Evolutionary conservation across 1,140 invertebrate genomes (phyloP).

Genomic region (Drosophila setifemur): DNA sequence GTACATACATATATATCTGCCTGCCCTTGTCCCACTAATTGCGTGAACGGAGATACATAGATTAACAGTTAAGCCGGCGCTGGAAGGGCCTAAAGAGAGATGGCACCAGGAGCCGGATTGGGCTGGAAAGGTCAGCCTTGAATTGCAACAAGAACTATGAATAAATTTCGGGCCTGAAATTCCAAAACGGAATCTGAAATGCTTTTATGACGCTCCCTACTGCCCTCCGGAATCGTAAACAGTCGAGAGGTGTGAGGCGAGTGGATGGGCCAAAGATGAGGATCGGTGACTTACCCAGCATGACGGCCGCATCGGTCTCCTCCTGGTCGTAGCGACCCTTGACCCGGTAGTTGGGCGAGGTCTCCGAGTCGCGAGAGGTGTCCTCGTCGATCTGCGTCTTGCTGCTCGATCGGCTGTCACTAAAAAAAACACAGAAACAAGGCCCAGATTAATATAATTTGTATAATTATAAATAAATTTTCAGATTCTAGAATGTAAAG

Average conservation of each 20-base stretch:
- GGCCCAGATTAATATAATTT: not conserved
- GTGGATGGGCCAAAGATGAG: not conserved
- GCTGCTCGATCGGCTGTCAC: slow-evolving; percentile 83
- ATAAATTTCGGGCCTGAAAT: slow-evolving; percentile 47
- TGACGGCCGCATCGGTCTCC: slow-evolving; percentile 97
- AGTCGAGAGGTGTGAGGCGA: slow-evolving; percentile 61
- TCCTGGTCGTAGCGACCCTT: slow-evolving; percentile 93
- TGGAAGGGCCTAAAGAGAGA: slow-evolving; percentile 25
- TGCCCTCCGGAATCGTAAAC: slow-evolving; percentile 38
- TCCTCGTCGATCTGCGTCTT: slow-evolving; percentile 92
- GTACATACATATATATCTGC: not conserved
- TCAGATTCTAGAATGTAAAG: too few species aligned
- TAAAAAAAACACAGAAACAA: slow-evolving; percentile 7
- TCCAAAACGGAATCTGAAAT: not conserved
- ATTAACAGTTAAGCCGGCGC: slow-evolving; percentile 76
- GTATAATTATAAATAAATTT: not conserved
- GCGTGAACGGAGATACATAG: slow-evolving; percentile 60
- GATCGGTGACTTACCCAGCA: slow-evolving; percentile 88
- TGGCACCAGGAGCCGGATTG: not conserved
- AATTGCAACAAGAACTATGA: slow-evolving; percentile 62
- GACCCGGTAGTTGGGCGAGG: slow-evolving; percentile 90
- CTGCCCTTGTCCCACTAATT: slow-evolving; percentile 36
- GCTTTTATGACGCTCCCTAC: slow-evolving; percentile 15
- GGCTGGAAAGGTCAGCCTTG: slow-evolving; percentile 66
- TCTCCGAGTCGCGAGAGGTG: slow-evolving; percentile 94